Conservation (phyloP, 2,797 vertebrate genomes). For the Nothura maculosa region DNA sequence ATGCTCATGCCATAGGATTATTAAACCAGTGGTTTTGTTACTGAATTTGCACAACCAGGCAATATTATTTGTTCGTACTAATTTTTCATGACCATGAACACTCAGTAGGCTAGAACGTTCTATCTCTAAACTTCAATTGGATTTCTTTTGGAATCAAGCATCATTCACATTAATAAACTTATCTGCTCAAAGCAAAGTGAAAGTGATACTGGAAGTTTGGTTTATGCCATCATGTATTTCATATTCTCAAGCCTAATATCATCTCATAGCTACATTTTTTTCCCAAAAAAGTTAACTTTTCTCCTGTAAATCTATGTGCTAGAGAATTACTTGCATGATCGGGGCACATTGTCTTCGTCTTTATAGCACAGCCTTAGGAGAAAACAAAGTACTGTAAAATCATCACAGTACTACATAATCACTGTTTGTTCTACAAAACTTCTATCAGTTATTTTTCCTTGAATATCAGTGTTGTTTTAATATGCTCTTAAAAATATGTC, state of each 20-base stretch:
- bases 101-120: not conserved
- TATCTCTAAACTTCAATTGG: not conserved
- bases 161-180: not conserved
- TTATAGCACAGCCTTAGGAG: not conserved
- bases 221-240: not conserved
- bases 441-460: not conserved
- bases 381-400: not conserved
- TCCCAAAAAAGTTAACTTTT: not conserved
- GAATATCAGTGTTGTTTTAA: not conserved
- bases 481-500: not conserved
- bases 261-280: not conserved
- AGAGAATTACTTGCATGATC: not conserved
- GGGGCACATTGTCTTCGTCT: not conserved
- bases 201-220: not conserved
- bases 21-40: slow-evolving; percentile 11
- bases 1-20: not conserved
- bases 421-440: not conserved
- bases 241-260: not conserved
- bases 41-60: not conserved
- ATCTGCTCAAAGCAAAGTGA: slow-evolving; percentile 19
- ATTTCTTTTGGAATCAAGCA: not conserved
- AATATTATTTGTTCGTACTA: not conserved
- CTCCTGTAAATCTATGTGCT: not conserved
- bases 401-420: not conserved
- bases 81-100: not conserved